Percentiles rank a stretch among this genome's conserved stretches.
Evolutionary conservation across 1,140 invertebrate genomes (phyloP).

Genomic region (Carcinoscorpius rotundicauda): DNA sequence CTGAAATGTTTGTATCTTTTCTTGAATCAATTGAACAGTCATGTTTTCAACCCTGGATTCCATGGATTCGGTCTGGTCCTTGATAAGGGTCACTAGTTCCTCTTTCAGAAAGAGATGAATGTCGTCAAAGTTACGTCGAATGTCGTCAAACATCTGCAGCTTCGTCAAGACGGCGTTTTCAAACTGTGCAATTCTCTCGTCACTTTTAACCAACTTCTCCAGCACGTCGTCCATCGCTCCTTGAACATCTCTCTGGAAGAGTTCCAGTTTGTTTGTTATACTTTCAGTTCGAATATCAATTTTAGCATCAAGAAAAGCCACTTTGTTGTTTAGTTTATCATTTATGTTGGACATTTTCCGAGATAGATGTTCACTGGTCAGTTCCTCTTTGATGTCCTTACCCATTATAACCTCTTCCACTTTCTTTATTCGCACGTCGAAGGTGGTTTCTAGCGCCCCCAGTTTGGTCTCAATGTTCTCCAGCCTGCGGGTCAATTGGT

Average conservation of each 20-base stretch:
- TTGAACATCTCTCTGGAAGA: conserved; percentile 16
- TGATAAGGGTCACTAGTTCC: conserved; percentile 3
- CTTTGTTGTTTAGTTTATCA: conserved; percentile 33
- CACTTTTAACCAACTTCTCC: conserved; percentile 19
- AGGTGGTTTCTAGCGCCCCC: conserved; percentile 30
- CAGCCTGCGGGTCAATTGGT: conserved; percentile 35
- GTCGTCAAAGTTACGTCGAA: conserved; percentile 2
- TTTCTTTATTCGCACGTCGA: conserved; percentile 32
- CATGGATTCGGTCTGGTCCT: neutral
- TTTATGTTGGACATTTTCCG: conserved; percentile 33
- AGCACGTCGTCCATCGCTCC: conserved; percentile 16
- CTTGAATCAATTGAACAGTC: neutral
- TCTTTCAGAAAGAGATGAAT: conserved; percentile 10
- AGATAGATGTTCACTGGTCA: conserved; percentile 31
- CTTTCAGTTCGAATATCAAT: conserved; percentile 29
- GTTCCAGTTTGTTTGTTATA: conserved; percentile 22
- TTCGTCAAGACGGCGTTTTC: conserved; percentile 9
- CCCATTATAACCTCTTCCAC: conserved; percentile 29
- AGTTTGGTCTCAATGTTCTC: conserved; percentile 45
- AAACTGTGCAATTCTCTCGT: conserved; percentile 15
- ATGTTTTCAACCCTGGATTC: neutral
- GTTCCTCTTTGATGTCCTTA: conserved; percentile 35
- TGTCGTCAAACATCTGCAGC: conserved; percentile 16
- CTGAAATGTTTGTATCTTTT: neutral
- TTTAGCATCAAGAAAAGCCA: conserved; percentile 32